Conservation (phyloP, 2,797 vertebrate genomes). For the Lates japonicus region DNA sequence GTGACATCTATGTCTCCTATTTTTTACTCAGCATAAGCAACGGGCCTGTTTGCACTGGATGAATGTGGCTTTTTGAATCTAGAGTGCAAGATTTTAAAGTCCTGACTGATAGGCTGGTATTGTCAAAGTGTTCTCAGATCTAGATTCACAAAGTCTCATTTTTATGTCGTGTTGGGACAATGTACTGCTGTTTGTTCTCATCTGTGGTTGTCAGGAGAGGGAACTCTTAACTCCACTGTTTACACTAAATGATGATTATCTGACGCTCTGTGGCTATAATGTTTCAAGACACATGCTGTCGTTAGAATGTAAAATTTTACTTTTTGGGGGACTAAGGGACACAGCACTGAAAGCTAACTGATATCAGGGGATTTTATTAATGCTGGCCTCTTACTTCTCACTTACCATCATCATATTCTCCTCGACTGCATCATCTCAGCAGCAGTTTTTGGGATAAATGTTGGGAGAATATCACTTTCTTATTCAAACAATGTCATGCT, state of each 20-base stretch:
- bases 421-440: slow-evolving; percentile 27
- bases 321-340: slow-evolving; percentile 45
- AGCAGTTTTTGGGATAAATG: slow-evolving; percentile 14
- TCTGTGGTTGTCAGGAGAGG: slow-evolving; percentile 60
- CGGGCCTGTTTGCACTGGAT: slow-evolving; percentile 44
- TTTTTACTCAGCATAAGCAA: slow-evolving; percentile 26
- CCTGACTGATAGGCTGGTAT: slow-evolving; percentile 15
- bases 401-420: slow-evolving; percentile 38
- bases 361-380: slow-evolving; percentile 63
- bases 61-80: slow-evolving; percentile 42
- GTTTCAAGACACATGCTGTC: slow-evolving; percentile 60
- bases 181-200: slow-evolving; percentile 57
- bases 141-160: slow-evolving; percentile 22
- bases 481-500: slow-evolving; percentile 10
- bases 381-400: slow-evolving; percentile 48
- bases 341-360: slow-evolving; percentile 74
- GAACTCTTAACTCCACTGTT: slow-evolving; percentile 57
- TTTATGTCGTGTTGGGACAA: slow-evolving; percentile 9
- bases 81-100: slow-evolving; percentile 29
- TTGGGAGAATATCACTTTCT: slow-evolving; percentile 3
- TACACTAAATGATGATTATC: slow-evolving; percentile 63
- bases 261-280: slow-evolving; percentile 41
- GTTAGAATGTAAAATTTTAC: slow-evolving; percentile 86
- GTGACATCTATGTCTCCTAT: slow-evolving; percentile 25
- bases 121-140: slow-evolving; percentile 41